Evolutionary conservation across 1,140 invertebrate genomes (phyloP).

Genomic region (Diachasma alloeum): DNA sequence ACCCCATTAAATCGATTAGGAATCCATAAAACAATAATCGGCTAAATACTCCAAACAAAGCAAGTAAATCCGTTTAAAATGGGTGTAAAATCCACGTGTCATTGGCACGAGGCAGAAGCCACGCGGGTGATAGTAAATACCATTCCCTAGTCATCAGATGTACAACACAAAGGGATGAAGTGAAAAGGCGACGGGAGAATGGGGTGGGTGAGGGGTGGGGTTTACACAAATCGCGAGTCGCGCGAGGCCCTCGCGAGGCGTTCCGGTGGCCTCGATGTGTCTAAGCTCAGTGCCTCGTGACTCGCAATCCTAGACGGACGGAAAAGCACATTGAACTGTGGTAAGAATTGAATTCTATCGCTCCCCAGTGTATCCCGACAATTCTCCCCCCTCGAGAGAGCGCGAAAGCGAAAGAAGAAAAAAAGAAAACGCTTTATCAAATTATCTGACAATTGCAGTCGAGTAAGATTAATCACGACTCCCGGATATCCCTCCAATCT

Average conservation of each 20-base stretch:
- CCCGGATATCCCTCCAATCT: not conserved
- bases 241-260: constrained; percentile 36
- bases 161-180: constrained; percentile 8
- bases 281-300: constrained; percentile 56
- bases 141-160: not conserved
- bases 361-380: not conserved
- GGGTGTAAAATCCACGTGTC: not conserved
- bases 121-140: not conserved
- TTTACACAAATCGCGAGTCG: constrained; percentile 39
- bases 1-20: too few relatives aligned
- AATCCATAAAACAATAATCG: too few relatives aligned
- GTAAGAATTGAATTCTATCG: constrained; percentile 32
- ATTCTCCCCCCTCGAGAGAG: not conserved
- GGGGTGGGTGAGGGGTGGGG: constrained; percentile 1
- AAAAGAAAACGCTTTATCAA: not conserved
- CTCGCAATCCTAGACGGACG: constrained; percentile 54
- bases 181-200: not conserved
- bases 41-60: too few relatives aligned
- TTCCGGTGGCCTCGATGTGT: constrained; percentile 50
- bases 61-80: not conserved
- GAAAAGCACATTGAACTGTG: constrained; percentile 37
- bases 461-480: not conserved
- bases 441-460: not conserved
- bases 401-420: not conserved
- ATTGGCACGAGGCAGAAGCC: not conserved